Evolutionary conservation across 2,888 invertebrate species (phyloP).

Genomic region (Tiliacea citrago): DNA sequence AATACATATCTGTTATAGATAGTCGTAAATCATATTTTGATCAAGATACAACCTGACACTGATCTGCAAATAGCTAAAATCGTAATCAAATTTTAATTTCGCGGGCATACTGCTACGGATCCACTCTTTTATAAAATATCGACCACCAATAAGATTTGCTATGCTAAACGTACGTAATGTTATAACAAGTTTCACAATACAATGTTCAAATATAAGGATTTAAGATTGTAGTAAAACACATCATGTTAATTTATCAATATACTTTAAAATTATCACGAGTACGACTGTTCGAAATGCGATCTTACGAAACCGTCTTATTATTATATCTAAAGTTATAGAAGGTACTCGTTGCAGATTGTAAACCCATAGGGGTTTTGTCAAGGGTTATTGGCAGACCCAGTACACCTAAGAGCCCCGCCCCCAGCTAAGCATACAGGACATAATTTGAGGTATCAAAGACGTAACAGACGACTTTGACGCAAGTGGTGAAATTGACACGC

Average conservation of each 20-base stretch:
- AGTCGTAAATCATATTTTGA: too few species aligned
- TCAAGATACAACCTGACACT: too few species aligned
- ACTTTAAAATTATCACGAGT: constrained; percentile 18
- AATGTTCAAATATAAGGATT: constrained; percentile 4
- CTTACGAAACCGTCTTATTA: constrained; percentile 15
- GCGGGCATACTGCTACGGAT: too few species aligned
- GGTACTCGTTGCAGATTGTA: background rate
- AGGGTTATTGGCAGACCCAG: background rate
- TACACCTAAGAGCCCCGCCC: background rate
- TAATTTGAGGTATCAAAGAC: constrained; percentile 10
- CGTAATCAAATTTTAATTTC: too few species aligned
- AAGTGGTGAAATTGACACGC: constrained; percentile 2
- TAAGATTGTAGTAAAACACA: background rate
- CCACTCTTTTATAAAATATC: background rate
- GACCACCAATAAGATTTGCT: constrained; percentile 1
- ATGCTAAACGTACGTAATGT: background rate
- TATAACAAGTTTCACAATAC: constrained; percentile 6
- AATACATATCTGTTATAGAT: too few species aligned
- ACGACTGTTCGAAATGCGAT: constrained; percentile 22
- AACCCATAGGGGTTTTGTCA: constrained; percentile 4
- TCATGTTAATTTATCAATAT: constrained; percentile 15
- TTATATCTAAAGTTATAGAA: constrained; percentile 4
- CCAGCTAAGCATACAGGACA: background rate
- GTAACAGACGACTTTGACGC: background rate
- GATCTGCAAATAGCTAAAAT: too few species aligned